Evolutionary conservation across 2,113 vertebrate genomes (phyloP), one percentile per base, ranked within the genome.

Genomic region (Manacus vitellinus): DNA sequence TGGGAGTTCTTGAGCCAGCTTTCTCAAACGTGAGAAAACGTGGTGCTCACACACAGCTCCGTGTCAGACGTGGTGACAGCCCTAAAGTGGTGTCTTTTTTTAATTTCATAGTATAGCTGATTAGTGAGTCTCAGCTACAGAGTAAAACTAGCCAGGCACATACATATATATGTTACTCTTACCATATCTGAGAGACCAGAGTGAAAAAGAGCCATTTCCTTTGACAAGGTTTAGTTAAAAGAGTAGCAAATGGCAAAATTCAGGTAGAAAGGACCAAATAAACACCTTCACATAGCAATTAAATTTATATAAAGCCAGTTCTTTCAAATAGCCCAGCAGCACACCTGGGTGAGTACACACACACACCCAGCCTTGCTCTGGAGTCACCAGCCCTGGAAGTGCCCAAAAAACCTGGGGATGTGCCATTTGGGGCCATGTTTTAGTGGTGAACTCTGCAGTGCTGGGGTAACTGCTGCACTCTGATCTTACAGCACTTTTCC

Each of bases 161-260:
- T 3, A 33, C 0, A 33, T 0, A 9, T 3, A 33, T 0, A 0
- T 19, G 24, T 12, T 72, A 49, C 31, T 61, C 54, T 47, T 8
- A 1, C 47, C 65, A 67, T 33, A 47, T 10, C 22, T 51, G 31
- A 88, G 37, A 83, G 52, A 54, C 19, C 30, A 61, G 47, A 66
- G 13, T 4, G 49, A 73, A 56, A 62, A 1, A 56, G 17, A 79
- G 10, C 3, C 12, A 4, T 68, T 49, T 62, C n/a, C 46, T 21
- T 11, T 31, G 22, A 20, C 3, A 17, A 71, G 37, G 44, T 24
- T 66, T n/a, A 35, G 65, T 47, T 54, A 28, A 73, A 92, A 71
- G 4, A 51, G 30, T 1, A 88, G 3, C 10, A 61, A 55, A 22
- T 4, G 14, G 22, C 30, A 67, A 79, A 81, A 44, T 33, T 59